A percentile compares a stretch with the other conserved stretches of the same genome.
These are phyloP conservation scores for Drosophila parvula DNA, from an alignment of 1,140 invertebrate species.

Conservation along the genomic window DNA sequence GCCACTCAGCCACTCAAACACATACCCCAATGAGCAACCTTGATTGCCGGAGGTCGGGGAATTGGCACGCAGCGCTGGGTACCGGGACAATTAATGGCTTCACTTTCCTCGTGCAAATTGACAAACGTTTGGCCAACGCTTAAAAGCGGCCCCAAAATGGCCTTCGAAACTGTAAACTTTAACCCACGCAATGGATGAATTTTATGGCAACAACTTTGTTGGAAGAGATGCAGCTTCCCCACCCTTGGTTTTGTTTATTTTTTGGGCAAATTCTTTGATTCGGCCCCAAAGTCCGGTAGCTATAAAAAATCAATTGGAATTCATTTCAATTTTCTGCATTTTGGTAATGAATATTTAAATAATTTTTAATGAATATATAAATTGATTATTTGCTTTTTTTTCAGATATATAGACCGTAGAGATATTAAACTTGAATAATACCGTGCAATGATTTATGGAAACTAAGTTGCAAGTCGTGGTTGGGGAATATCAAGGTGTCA, in stretches of 20 bases:
- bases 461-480: conserved; percentile 32
- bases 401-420: too few species aligned
- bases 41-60: conserved; percentile 40
- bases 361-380: not conserved
- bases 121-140: conserved; percentile 24
- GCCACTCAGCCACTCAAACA: conserved; percentile 14
- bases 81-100: conserved; percentile 67
- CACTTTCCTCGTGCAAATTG: conserved; percentile 58
- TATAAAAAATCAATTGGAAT: conserved; percentile 9
- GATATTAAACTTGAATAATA: conserved; percentile 53
- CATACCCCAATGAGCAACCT: conserved; percentile 29
- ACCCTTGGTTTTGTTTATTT: not conserved
- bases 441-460: conserved; percentile 22
- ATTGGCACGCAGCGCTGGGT: conserved; percentile 7
- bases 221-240: not conserved
- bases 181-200: conserved; percentile 4
- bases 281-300: not conserved
- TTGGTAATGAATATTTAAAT: not conserved
- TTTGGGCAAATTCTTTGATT: not conserved
- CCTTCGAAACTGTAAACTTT: conserved; percentile 13
- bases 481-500: conserved; percentile 45
- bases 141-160: conserved; percentile 25
- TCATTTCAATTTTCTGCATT: not conserved
- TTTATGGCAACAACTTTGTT: conserved; percentile 23
- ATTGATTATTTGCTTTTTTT: not conserved